phyloP scores from a whole-genome alignment of 1,140 invertebrate genomes.

The Mizuhopecten yessoensis region DNA sequence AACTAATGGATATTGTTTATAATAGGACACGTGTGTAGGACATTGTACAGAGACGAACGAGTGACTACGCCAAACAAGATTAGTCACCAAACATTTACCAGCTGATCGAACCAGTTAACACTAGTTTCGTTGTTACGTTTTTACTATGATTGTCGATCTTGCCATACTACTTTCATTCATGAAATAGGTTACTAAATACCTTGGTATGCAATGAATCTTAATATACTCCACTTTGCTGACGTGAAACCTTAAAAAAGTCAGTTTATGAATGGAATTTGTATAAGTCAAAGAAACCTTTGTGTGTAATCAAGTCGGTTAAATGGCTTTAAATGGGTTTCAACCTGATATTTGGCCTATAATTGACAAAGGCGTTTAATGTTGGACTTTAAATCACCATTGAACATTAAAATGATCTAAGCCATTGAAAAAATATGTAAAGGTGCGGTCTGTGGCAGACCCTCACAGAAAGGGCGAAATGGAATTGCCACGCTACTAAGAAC shows the following conservation, averaged over 20 bases:
- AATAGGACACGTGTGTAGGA: no score
- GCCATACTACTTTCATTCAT: not conserved
- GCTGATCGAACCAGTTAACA: not conserved
- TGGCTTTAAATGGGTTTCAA: not conserved
- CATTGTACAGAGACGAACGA: no score
- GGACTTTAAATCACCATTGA: constrained; percentile 18
- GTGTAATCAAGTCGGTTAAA: not conserved
- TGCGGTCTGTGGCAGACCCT: not conserved
- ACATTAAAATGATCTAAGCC: constrained; percentile 16
- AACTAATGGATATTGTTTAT: not conserved
- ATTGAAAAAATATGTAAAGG: not conserved
- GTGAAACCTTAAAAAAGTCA: not conserved
- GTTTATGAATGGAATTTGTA: not conserved
- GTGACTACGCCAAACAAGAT: no score
- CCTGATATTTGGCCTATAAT: not conserved
- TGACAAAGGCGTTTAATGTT: constrained; percentile 27
- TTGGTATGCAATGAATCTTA: constrained; percentile 6
- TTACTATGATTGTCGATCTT: not conserved
- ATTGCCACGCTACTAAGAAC: not conserved
- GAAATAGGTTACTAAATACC: not conserved
- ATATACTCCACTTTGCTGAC: not conserved
- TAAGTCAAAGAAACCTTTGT: not conserved
- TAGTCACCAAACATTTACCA: not conserved
- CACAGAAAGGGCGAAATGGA: not conserved
- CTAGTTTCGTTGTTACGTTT: not conserved